Percentiles rank a stretch among this genome's conserved stretches.
These are phyloP conservation scores for Labroides dimidiatus DNA, from an alignment of 2,797 vertebrate species.

Conservation along the genomic window DNA sequence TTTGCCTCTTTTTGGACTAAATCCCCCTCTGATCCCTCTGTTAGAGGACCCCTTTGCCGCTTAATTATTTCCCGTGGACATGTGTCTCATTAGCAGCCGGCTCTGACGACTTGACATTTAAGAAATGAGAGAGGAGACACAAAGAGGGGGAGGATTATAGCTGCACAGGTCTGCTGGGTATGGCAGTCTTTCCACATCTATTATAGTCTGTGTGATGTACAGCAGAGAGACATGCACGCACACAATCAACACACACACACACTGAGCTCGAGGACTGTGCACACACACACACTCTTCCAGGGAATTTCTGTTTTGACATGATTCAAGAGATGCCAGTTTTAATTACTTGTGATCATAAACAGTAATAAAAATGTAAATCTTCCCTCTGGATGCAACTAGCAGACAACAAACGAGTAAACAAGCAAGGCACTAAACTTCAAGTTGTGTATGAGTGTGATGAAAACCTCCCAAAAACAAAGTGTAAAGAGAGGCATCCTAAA, in stretches of 20 bases:
- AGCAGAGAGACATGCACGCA: constrained; percentile 38
- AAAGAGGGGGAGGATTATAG: constrained; percentile 19
- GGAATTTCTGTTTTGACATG: constrained; percentile 2
- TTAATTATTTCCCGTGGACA: constrained; percentile 70
- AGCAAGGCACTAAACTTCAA: neutral
- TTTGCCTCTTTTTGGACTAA: constrained; percentile 35
- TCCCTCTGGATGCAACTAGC: neutral
- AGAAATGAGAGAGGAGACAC: constrained; percentile 52
- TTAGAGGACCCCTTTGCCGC: constrained; percentile 29
- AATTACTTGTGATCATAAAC: constrained; percentile 13
- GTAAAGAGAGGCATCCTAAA: too few relatives aligned
- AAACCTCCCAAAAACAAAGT: neutral
- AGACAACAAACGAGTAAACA: neutral
- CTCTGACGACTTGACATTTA: constrained; percentile 78
- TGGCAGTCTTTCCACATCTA: constrained; percentile 50
- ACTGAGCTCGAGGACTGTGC: neutral
- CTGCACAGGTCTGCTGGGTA: constrained; percentile 47
- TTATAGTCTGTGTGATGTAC: constrained; percentile 62
- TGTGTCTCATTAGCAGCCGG: constrained; percentile 64
- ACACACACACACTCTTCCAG: neutral
- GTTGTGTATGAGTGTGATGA: neutral
- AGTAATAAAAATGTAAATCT: neutral
- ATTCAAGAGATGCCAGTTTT: neutral
- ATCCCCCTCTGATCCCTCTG: constrained; percentile 37
- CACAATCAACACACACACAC: neutral